Base-by-base conservation (phyloP, 2,113 vertebrate species). In the Cyprinodon variegatus region DNA sequence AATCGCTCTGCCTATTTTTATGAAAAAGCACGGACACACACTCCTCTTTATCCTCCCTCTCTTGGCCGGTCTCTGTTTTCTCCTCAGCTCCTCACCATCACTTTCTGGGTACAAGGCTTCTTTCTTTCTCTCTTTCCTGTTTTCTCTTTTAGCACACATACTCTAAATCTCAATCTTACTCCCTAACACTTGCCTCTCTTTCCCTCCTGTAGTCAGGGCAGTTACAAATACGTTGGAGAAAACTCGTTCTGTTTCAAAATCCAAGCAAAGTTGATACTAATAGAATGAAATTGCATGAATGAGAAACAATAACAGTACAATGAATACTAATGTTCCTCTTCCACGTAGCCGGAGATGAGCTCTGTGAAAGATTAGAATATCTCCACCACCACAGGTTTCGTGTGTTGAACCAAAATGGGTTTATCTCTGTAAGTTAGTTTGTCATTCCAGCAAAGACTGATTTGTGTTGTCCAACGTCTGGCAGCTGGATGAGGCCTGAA, bases 261-360 rank as follows among this genome's bases (percentile, higher is more conserved):
- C 48, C 74, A 74, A 53, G 75, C 61, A 74, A 64, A 71, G 73
- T 76, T 60, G 57, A 78, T 59, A 61, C 65, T 63, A 62, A 53
- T 10, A 59, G n/a, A 76, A 45, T 12, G 14, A 46, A 79, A 63
- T 45, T 43, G 72, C 64, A 65, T 78, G 78, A 88, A 88, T 82
- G 74, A 85, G 71, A 88, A 50, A 74, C 84, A 73, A 71, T 78
- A 81, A 86, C 68, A 81, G 74, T 81, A 85, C 14, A 8, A 64
- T 89, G 89, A 90, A 88, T 88, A n/a, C 3, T 62, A 68, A 39
- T 70, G 66, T 67, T 78, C 69, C 65, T 66, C 61, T 8, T 45
- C 50, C 61, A 77, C 77, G 74, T 60, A 70, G 66, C 68, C 36
- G 3, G 79, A 85, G 78, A 89, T 74, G 80, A 82, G 76, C 65